Percentiles rank a stretch among this genome's conserved stretches.
Evolutionary conservation across 2,113 vertebrate species (phyloP).

Genomic region (Gavia stellata): DNA sequence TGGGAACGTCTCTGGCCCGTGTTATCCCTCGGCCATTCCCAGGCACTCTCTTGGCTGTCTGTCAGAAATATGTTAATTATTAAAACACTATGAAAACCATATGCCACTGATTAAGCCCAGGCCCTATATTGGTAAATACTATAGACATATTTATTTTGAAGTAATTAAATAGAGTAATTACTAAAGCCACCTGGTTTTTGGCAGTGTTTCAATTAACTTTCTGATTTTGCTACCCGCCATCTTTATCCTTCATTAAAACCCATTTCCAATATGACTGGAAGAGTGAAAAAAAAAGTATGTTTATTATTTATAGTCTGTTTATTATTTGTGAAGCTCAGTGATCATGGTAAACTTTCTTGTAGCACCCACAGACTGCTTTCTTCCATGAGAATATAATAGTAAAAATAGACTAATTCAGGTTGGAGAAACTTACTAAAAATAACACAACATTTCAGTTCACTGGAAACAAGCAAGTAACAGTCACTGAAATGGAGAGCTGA

Average conservation of each 20-base stretch:
- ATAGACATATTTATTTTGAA: background rate
- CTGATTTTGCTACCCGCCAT: background rate
- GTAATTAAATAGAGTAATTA: no score
- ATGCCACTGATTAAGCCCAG: background rate
- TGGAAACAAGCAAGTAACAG: background rate
- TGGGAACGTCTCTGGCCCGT: background rate
- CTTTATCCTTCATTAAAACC: background rate
- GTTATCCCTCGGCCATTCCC: background rate
- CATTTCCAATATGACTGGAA: background rate
- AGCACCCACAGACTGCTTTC: background rate
- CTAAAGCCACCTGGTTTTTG: background rate
- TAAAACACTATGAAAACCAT: background rate
- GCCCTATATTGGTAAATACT: background rate
- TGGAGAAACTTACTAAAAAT: background rate
- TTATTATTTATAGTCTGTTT: background rate
- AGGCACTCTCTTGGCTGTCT: background rate
- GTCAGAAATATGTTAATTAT: background rate
- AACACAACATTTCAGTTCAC: background rate
- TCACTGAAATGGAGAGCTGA: background rate
- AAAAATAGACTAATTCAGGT: background rate
- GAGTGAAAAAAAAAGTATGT: background rate
- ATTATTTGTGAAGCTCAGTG: background rate
- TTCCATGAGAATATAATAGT: background rate
- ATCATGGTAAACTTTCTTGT: background rate
- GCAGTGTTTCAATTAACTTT: background rate